Conservation (phyloP, 35 echinoderm and acorn worm genomes). For the Patiria miniata region DNA sequence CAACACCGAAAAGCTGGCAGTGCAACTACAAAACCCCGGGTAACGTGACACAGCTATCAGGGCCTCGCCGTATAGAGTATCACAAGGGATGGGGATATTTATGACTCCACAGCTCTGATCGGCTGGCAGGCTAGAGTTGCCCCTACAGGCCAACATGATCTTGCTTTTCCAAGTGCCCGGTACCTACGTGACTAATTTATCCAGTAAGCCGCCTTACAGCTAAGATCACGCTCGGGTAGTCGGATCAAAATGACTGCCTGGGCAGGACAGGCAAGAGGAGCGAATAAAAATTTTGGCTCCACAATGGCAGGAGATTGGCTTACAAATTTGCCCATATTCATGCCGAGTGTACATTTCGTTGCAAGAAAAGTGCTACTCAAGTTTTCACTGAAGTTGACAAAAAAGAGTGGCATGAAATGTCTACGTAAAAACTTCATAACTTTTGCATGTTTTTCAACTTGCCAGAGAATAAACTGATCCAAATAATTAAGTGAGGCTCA, state of each 20-base stretch:
- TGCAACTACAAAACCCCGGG: constrained; percentile 25
- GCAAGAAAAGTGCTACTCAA: no score
- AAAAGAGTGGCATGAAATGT: no score
- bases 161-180: neutral
- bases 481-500: no score
- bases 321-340: no score
- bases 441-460: no score
- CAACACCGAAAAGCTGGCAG: constrained; percentile 26
- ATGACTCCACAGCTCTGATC: constrained; percentile 17
- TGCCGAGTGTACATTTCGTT: no score
- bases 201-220: constrained; percentile 10
- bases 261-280: no score
- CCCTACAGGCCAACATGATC: constrained; percentile 18
- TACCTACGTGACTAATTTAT: constrained; percentile 28
- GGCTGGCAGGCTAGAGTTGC: neutral
- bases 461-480: no score
- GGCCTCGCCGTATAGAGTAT: neutral
- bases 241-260: neutral
- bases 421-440: no score
- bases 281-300: no score
- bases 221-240: neutral
- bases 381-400: no score
- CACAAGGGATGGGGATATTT: constrained; percentile 32
- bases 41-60: constrained; percentile 33
- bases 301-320: no score